phyloP scores from a whole-genome alignment of 2,797 vertebrate genomes.

The Sebastes taczanowskii region DNA sequence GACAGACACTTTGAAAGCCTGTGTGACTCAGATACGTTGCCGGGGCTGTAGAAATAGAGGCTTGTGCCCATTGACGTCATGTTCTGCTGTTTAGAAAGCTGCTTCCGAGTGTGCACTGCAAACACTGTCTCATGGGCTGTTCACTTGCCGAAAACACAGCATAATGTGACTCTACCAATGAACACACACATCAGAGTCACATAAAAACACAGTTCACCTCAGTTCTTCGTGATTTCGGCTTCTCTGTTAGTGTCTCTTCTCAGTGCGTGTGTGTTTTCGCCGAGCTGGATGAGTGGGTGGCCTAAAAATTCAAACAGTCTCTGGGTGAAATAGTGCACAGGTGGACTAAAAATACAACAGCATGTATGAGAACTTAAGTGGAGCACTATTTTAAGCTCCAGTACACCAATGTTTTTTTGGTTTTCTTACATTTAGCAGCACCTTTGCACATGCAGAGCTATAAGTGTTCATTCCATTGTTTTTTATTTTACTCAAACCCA shows the following conservation, averaged over 20 bases:
- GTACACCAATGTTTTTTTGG: background rate
- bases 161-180: conserved; percentile 25
- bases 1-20: conserved; percentile 44
- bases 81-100: conserved; percentile 49
- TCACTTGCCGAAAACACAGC: conserved; percentile 6
- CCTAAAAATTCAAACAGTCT: conserved; percentile 37
- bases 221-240: background rate
- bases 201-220: background rate
- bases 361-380: conserved; percentile 2
- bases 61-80: conserved; percentile 55
- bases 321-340: conserved; percentile 22
- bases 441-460: background rate
- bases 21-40: conserved; percentile 43
- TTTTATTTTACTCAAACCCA: background rate
- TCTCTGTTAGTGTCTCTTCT: conserved; percentile 10
- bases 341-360: conserved; percentile 49
- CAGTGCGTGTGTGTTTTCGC: background rate
- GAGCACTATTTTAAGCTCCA: conserved; percentile 2
- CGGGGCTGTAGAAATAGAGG: conserved; percentile 24
- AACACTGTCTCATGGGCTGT: conserved; percentile 41
- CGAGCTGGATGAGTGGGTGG: conserved; percentile 4
- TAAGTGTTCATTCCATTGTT: background rate
- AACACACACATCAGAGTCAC: conserved; percentile 6
- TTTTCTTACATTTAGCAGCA: background rate
- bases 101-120: conserved; percentile 17